phyloP scores from a whole-genome alignment of 2,888 invertebrate species.

The Hipparchia sbordonii region DNA sequence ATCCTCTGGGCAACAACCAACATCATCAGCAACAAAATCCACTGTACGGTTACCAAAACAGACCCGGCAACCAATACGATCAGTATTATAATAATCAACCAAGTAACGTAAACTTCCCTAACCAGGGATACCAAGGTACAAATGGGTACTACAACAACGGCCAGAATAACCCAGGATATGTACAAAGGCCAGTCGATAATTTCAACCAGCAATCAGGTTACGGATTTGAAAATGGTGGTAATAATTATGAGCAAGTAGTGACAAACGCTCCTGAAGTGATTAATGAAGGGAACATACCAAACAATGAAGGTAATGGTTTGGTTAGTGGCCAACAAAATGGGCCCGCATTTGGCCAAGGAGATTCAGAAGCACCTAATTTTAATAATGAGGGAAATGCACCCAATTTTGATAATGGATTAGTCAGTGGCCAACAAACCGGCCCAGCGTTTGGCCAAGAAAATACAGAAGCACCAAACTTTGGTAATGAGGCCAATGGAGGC shows the following conservation, averaged over 20 bases:
- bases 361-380: not conserved
- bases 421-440: conserved; percentile 3
- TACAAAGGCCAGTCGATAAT: conserved; percentile 6
- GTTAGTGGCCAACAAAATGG: conserved; percentile 6
- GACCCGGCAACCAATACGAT: conserved; percentile 28
- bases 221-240: conserved; percentile 22
- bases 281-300: conserved; percentile 2
- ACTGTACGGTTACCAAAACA: conserved; percentile 40
- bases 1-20: conserved; percentile 48
- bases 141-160: conserved; percentile 38
- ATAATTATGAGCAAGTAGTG: not conserved
- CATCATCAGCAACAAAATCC: conserved; percentile 45
- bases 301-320: conserved; percentile 8
- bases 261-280: conserved; percentile 1
- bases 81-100: conserved; percentile 33
- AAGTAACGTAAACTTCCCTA: conserved; percentile 42
- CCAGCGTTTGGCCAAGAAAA: not conserved
- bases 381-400: conserved; percentile 9
- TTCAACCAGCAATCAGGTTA: conserved; percentile 19
- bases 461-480: not conserved
- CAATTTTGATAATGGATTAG: not conserved
- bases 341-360: not conserved
- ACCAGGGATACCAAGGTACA: conserved; percentile 25
- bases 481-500: not conserved
- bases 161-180: conserved; percentile 14